Evolutionary conservation across 2,113 vertebrate genomes (phyloP).

Genomic region (Cairina moschata): DNA sequence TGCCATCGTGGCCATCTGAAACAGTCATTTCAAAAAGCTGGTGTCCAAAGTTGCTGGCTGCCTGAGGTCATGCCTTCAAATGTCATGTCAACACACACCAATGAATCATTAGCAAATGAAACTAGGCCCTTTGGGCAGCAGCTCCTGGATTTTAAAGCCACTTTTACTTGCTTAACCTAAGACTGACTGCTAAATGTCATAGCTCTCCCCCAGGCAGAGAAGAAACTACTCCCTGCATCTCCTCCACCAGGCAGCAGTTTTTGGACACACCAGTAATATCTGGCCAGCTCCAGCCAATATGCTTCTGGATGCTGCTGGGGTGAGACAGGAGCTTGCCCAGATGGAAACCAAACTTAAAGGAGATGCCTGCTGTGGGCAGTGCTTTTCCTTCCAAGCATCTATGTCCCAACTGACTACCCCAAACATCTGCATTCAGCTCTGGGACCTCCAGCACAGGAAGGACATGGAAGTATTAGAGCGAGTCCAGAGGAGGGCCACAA

Average conservation of each 20-base stretch:
- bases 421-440: neutral
- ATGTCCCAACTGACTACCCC: neutral
- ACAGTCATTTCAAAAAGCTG: neutral
- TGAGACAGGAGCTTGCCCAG: neutral
- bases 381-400: neutral
- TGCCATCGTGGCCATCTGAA: neutral
- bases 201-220: neutral
- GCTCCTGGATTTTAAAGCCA: neutral
- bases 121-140: neutral
- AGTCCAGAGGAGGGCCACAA: too few relatives aligned
- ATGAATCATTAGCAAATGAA: neutral
- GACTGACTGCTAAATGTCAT: neutral
- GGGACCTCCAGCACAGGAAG: too few relatives aligned
- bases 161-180: neutral
- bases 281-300: neutral
- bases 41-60: neutral
- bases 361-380: neutral
- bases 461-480: too few relatives aligned
- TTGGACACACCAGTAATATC: neutral
- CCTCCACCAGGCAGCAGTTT: neutral
- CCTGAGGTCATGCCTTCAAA: neutral
- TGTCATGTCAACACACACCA: neutral
- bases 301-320: neutral
- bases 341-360: neutral
- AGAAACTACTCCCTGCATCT: neutral